Evolutionary conservation across 23 tunicate species (phyloP), one percentile per base, ranked within the genome.

Genomic region (Trididemnum miniatum): DNA sequence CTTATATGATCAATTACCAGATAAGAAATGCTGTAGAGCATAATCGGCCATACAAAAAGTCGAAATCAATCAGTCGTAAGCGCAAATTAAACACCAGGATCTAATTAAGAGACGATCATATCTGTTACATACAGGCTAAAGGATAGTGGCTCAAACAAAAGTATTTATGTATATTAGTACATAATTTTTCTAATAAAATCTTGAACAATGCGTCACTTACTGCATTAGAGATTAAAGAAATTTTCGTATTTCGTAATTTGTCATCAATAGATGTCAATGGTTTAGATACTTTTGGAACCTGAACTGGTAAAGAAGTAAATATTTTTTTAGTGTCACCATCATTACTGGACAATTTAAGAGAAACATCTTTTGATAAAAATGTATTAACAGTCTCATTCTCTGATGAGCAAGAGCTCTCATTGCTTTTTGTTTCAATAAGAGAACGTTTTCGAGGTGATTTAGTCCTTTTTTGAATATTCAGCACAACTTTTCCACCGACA

Each of bases 401-500:
- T 44, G 9, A 15, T 44, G 15, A 44, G 54, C 54, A 7, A 44
- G 54, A 44, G 15, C 15, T 44, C 12, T 44, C 15, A 44, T 7
- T 9, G 9, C 12, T 44, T 15, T 44, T 44, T 9, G 54, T 7
- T 15, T 44, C 12, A 7, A 7, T 15, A 44, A 44, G 15, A 7
- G 54, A 44, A 12, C 22, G 67, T 62, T 62, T 62, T 62, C 23
- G 64, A 71, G 63, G 74, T 80, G 33, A 35, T 73, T 57, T 65
- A 60, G 49, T 78, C 78, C 87, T 80, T 24, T 87, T 75, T 51
- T 90, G 96, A 75, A 90, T 90, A 72, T 90, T 90, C 64, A 90
- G 76, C 72, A 90, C 96, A 34, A 90, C 82, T 84, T 88, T 84
- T 0, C 96, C 96, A 23, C 76, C 96, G 7, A 90, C 82, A 52